Percentiles rank a stretch among this genome's conserved stretches.
phyloP scores from a whole-genome alignment of 2,888 invertebrate species.

The Pyrgus malvae region DNA sequence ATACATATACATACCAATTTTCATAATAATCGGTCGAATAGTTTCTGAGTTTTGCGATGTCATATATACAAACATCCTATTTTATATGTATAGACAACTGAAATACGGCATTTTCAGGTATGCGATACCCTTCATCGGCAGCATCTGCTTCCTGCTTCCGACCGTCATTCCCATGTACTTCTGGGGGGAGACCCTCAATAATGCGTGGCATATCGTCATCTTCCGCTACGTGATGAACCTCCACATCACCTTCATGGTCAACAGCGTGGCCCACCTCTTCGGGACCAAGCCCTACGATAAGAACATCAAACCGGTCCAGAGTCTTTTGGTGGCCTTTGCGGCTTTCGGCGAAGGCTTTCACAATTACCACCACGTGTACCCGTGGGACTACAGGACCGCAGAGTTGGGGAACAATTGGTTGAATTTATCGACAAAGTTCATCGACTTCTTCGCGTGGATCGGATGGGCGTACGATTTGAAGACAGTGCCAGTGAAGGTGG shows the following conservation, averaged over 20 bases:
- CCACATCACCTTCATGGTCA: conserved; percentile 83
- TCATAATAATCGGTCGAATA: too few species aligned
- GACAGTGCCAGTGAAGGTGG: conserved; percentile 39
- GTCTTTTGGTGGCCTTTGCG: conserved; percentile 38
- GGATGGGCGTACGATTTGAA: too few species aligned
- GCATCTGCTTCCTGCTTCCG: conserved; percentile 72
- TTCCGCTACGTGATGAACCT: conserved; percentile 80
- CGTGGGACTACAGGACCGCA: conserved; percentile 40
- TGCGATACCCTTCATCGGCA: conserved; percentile 83
- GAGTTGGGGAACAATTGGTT: too few species aligned
- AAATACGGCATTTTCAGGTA: too few species aligned
- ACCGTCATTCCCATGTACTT: conserved; percentile 72
- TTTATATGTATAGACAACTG: too few species aligned
- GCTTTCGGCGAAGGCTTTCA: conserved; percentile 56
- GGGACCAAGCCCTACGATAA: conserved; percentile 71
- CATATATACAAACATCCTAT: too few species aligned
- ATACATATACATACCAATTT: too few species aligned
- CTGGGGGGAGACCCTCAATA: conserved; percentile 78
- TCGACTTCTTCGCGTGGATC: too few species aligned
- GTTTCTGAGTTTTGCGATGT: too few species aligned
- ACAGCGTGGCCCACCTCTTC: conserved; percentile 83
- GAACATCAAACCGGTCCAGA: conserved; percentile 44
- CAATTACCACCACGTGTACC: conserved; percentile 56
- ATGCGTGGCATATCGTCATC: conserved; percentile 57
- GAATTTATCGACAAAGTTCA: conserved; percentile 46